Percentiles rank a stretch among this genome's conserved stretches.
These are phyloP conservation scores for Brachypalpus laphriformis DNA, from an alignment of 2,888 invertebrate species.

Conservation along the genomic window DNA sequence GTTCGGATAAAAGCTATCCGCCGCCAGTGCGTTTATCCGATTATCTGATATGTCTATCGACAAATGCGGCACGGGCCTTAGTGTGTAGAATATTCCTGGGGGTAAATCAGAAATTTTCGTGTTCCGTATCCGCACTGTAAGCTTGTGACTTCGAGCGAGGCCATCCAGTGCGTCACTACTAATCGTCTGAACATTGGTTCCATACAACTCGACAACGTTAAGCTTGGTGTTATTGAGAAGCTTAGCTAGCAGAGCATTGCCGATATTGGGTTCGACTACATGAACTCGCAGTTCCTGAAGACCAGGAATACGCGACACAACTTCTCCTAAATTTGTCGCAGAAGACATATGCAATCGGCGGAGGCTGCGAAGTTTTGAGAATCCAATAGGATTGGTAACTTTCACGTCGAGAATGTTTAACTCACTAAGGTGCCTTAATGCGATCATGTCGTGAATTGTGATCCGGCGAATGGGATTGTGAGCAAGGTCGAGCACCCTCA, in stretches of 20 bases:
- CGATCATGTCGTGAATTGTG: slow-evolving; percentile 84
- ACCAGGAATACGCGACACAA: slow-evolving; percentile 89
- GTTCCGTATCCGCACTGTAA: slow-evolving; percentile 89
- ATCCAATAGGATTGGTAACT: slow-evolving; percentile 89
- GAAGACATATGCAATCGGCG: slow-evolving; percentile 90
- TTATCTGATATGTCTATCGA: slow-evolving; percentile 93
- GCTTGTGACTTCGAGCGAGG: slow-evolving; percentile 89
- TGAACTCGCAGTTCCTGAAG: slow-evolving; percentile 90
- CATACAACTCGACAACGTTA: slow-evolving; percentile 91
- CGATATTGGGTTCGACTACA: slow-evolving; percentile 89
- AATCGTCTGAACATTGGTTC: slow-evolving; percentile 88
- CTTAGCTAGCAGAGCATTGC: slow-evolving; percentile 87
- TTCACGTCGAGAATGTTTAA: slow-evolving; percentile 89
- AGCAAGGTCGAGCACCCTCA: slow-evolving; percentile 91
- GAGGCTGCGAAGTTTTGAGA: slow-evolving; percentile 88
- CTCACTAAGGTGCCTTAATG: slow-evolving; percentile 88
- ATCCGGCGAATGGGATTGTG: slow-evolving; percentile 92
- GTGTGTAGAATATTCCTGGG: slow-evolving; percentile 89
- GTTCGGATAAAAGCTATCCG: slow-evolving; percentile 94
- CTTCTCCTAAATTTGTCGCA: slow-evolving; percentile 88
- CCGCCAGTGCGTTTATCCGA: slow-evolving; percentile 90
- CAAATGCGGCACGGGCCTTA: slow-evolving; percentile 91
- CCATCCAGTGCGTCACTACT: slow-evolving; percentile 91
- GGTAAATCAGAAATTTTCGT: slow-evolving; percentile 92
- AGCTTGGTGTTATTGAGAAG: slow-evolving; percentile 91